Conservation (phyloP, 2,113 vertebrate genomes). For the Acanthisitta chloris region DNA sequence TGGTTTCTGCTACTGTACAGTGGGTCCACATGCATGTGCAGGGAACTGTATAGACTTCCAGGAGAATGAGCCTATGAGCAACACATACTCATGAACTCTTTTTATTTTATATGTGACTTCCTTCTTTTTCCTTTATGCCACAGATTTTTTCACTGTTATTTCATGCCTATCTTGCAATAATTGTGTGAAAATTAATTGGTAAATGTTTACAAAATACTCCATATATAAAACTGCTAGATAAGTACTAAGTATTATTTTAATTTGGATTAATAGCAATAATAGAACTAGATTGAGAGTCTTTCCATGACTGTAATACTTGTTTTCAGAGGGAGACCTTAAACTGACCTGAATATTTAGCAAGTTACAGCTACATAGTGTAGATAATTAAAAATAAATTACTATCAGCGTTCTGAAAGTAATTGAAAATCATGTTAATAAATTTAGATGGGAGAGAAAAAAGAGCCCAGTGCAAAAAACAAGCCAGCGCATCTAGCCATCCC, state of each 20-base stretch:
- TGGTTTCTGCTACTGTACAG: not conserved
- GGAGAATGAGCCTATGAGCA: not conserved
- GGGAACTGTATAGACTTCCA: not conserved
- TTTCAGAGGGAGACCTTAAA: conserved; percentile 52
- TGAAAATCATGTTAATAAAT: conserved; percentile 56
- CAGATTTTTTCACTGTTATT: not conserved
- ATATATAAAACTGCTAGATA: conserved; percentile 26
- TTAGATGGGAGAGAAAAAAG: not conserved
- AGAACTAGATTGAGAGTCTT: conserved; percentile 29
- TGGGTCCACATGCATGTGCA: not conserved
- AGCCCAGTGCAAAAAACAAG: not conserved
- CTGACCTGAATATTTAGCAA: conserved; percentile 54
- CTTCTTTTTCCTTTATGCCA: not conserved
- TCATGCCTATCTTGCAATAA: not conserved
- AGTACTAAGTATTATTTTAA: conserved; percentile 22
- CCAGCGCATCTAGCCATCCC: not conserved
- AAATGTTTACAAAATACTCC: conserved; percentile 46
- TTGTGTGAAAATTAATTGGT: not conserved
- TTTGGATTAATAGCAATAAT: conserved; percentile 36
- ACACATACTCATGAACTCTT: not conserved
- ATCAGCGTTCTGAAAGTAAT: conserved; percentile 43
- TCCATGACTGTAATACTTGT: not conserved
- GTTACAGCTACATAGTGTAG: conserved; percentile 32
- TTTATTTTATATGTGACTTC: not conserved
- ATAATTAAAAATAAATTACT: conserved; percentile 64